Conservation (phyloP, 1,140 invertebrate species). For the Apocrypta bakeri region DNA sequence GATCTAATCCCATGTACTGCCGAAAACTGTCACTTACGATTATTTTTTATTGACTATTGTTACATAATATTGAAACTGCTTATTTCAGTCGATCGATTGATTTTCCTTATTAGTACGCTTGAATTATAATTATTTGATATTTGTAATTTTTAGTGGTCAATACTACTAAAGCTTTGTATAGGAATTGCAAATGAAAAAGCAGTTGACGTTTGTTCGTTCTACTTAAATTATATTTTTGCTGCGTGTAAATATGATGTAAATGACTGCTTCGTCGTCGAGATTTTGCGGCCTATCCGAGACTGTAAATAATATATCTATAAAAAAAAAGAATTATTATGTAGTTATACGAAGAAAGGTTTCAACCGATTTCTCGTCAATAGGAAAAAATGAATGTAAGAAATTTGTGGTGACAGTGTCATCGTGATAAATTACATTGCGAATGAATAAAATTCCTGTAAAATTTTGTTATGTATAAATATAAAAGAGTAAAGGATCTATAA, state of each 20-base stretch:
- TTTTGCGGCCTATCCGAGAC: slow-evolving; percentile 12
- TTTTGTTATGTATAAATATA: slow-evolving; percentile 50
- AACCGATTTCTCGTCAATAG: not conserved
- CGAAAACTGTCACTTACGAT: no score
- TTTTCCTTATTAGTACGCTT: no score
- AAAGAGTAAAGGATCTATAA: slow-evolving; percentile 34
- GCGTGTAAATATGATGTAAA: slow-evolving; percentile 49
- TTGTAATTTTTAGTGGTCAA: not conserved
- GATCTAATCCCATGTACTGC: not conserved
- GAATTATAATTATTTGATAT: not conserved
- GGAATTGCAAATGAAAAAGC: slow-evolving; percentile 13
- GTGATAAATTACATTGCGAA: slow-evolving; percentile 10
- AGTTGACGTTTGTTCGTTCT: slow-evolving; percentile 28
- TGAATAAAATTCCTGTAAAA: slow-evolving; percentile 39
- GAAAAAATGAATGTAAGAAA: slow-evolving; percentile 4
- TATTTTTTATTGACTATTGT: no score
- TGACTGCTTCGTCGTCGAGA: slow-evolving; percentile 34
- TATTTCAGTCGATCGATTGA: no score
- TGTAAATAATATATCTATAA: slow-evolving; percentile 44
- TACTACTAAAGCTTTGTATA: slow-evolving; percentile 12
- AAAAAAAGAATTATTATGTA: slow-evolving; percentile 28
- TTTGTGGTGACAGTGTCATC: slow-evolving; percentile 34
- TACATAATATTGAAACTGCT: no score
- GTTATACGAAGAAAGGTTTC: slow-evolving; percentile 4
- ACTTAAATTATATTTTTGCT: slow-evolving; percentile 46